Percentiles rank a stretch among this genome's conserved stretches.
phyloP scores from a whole-genome alignment of 2,113 vertebrate species.

The Tylochromis polylepis region DNA sequence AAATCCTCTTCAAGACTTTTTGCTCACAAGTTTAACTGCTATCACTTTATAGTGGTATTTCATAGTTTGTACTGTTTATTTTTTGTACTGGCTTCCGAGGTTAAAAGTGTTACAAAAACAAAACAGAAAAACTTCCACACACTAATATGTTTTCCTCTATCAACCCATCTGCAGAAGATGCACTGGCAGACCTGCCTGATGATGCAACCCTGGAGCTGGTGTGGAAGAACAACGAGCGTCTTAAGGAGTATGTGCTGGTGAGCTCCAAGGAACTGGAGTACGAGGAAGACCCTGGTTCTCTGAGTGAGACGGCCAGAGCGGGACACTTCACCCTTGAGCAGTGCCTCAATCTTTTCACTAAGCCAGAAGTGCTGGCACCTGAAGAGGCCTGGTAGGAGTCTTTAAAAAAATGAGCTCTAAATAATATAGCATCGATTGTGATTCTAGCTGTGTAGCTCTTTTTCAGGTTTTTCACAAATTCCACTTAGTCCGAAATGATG shows the following conservation, averaged over 20 bases:
- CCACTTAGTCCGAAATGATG: background rate
- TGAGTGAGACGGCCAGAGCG: constrained; percentile 87
- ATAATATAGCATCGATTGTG: background rate
- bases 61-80: background rate
- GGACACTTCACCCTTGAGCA: constrained; percentile 97
- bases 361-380: constrained; percentile 93
- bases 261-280: constrained; percentile 95
- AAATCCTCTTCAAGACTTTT: background rate
- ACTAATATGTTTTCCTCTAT: background rate
- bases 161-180: constrained; percentile 73
- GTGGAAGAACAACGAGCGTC: constrained; percentile 95
- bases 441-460: background rate
- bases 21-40: background rate
- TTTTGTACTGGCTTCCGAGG: background rate
- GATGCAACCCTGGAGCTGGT: constrained; percentile 87
- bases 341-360: constrained; percentile 97
- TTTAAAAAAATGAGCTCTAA: background rate
- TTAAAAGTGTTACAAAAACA: background rate
- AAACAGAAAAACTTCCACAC: background rate
- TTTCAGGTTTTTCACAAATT: background rate
- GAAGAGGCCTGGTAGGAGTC: constrained; percentile 92
- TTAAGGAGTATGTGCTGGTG: constrained; percentile 92
- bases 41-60: background rate
- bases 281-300: constrained; percentile 87
- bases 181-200: constrained; percentile 78